phyloP scores from a whole-genome alignment of 2,888 invertebrate genomes.

The Heliconius ethilla region DNA sequence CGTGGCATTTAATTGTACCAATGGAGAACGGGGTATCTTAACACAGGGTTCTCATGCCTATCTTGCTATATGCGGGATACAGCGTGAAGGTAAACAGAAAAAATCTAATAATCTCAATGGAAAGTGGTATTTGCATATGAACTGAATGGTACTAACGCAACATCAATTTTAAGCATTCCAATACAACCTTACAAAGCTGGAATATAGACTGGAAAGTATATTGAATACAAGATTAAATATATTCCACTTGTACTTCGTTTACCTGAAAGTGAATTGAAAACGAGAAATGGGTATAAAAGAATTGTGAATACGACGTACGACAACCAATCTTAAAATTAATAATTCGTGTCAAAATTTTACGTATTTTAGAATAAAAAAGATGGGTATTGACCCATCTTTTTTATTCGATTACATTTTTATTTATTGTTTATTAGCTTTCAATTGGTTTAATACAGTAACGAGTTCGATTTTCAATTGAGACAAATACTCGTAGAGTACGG shows the following conservation, averaged over 20 bases:
- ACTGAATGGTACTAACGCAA: neutral
- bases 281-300: neutral
- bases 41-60: too few species aligned
- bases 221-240: constrained; percentile 11
- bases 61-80: too few species aligned
- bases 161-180: constrained; percentile 13
- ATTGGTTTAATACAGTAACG: too few species aligned
- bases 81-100: too few species aligned
- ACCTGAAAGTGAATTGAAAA: constrained; percentile 9
- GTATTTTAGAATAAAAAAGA: neutral
- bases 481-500: too few species aligned
- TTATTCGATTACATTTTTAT: neutral
- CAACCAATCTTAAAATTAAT: neutral
- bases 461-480: too few species aligned
- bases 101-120: neutral
- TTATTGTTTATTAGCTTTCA: too few species aligned
- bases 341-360: neutral
- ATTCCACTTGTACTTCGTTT: neutral
- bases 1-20: too few species aligned
- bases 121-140: neutral
- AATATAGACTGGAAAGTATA: neutral
- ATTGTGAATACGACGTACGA: neutral
- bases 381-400: too few species aligned
- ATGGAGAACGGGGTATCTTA: too few species aligned
- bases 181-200: neutral